phyloP scores from a whole-genome alignment of 2,113 vertebrate genomes.

The Potamarius usumacintae region DNA sequence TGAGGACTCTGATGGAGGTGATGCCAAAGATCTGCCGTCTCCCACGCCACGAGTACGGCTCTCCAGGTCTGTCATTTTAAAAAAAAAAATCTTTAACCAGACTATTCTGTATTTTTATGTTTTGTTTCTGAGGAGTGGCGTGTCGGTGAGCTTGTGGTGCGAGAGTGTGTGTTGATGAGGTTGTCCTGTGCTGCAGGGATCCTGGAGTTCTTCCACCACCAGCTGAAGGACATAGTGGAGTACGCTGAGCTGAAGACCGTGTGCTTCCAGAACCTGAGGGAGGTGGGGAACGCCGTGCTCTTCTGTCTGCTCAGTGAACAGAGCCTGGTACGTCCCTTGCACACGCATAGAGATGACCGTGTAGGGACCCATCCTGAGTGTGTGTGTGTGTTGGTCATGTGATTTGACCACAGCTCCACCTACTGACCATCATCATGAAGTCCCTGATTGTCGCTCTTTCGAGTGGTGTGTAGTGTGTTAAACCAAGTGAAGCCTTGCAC shows the following conservation, averaged over 20 bases:
- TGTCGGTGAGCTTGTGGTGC: too few relatives aligned
- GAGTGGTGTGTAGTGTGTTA: neutral
- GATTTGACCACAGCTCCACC: neutral
- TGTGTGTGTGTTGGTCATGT: neutral
- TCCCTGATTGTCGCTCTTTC: neutral
- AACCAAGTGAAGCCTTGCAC: neutral
- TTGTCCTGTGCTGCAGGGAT: slow-evolving; percentile 76
- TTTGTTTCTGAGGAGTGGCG: too few relatives aligned
- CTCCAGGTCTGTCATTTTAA: slow-evolving; percentile 75
- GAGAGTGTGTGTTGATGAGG: too few relatives aligned
- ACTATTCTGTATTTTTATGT: too few relatives aligned
- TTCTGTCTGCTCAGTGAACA: slow-evolving; percentile 99
- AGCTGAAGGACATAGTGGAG: slow-evolving; percentile 98
- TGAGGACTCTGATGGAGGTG: slow-evolving; percentile 98
- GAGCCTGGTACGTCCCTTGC: slow-evolving; percentile 80
- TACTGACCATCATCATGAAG: neutral
- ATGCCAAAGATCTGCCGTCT: slow-evolving; percentile 99
- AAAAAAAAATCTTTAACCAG: too few relatives aligned
- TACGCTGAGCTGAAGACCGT: slow-evolving; percentile 96
- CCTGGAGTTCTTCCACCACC: slow-evolving; percentile 98
- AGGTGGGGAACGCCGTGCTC: slow-evolving; percentile 97
- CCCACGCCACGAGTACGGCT: slow-evolving; percentile 96
- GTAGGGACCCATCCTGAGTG: too few relatives aligned
- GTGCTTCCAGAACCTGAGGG: slow-evolving; percentile 96
- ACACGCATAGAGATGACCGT: too few relatives aligned